These are phyloP conservation scores for Cheilosia impressa DNA, from an alignment of 2,888 invertebrate species.

Conservation along the genomic window DNA sequence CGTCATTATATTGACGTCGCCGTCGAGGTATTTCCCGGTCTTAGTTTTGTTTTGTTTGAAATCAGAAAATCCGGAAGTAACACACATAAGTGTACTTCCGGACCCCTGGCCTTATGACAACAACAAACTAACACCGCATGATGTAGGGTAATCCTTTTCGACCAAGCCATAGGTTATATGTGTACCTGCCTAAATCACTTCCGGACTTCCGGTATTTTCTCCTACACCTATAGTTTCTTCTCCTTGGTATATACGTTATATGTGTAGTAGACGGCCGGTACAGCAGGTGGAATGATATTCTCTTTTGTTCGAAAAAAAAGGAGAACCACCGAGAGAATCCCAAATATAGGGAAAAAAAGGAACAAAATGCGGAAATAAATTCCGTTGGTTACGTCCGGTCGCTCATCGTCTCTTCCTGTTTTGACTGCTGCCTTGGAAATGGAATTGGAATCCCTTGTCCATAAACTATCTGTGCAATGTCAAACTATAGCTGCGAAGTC, in stretches of 20 bases:
- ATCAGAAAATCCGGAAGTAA: constrained; percentile 70
- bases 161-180: constrained; percentile 55
- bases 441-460: constrained; percentile 24
- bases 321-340: constrained; percentile 16
- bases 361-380: constrained; percentile 70
- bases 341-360: constrained; percentile 1
- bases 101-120: constrained; percentile 41
- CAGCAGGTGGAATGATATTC: constrained; percentile 68
- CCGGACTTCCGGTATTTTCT: constrained; percentile 80
- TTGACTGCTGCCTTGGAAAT: constrained; percentile 41
- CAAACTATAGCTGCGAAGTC: constrained; percentile 31
- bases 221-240: constrained; percentile 10
- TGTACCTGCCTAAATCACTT: constrained; percentile 80
- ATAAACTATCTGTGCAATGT: constrained; percentile 36
- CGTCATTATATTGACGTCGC: constrained; percentile 31
- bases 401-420: constrained; percentile 59
- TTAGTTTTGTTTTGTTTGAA: constrained; percentile 24
- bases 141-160: constrained; percentile 78
- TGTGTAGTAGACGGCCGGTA: constrained; percentile 27
- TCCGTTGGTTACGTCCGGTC: constrained; percentile 65
- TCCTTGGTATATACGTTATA: constrained; percentile 4
- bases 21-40: constrained; percentile 42
- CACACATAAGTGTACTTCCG: constrained; percentile 68
- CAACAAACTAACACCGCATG: constrained; percentile 34
- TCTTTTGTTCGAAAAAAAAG: constrained; percentile 23